Evolutionary conservation across 2,888 invertebrate genomes (phyloP).

Genomic region (Catocala nupta): DNA sequence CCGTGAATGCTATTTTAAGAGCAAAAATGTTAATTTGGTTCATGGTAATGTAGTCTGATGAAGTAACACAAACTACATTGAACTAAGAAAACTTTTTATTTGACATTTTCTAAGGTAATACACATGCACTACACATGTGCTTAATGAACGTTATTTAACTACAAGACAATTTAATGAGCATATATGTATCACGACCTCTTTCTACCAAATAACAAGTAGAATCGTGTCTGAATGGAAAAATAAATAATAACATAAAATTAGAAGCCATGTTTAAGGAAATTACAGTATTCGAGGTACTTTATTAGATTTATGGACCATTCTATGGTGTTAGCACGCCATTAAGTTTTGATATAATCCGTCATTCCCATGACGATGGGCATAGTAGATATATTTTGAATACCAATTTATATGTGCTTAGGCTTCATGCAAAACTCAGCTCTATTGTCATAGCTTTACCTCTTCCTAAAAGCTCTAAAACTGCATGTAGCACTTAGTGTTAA

Average conservation of each 20-base stretch:
- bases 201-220: neutral
- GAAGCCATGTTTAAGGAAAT: constrained; percentile 46
- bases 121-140: neutral
- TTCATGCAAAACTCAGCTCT: neutral
- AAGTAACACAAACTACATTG: too few species aligned
- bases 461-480: neutral
- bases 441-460: neutral
- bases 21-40: too few species aligned
- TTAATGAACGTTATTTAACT: too few species aligned
- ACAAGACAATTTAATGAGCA: too few species aligned
- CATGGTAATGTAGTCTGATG: too few species aligned
- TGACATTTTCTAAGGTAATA: neutral
- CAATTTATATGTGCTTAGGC: neutral
- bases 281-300: constrained; percentile 56
- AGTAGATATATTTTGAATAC: constrained; percentile 10
- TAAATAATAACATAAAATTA: constrained; percentile 42
- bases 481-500: neutral
- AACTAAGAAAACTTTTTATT: too few species aligned
- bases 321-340: constrained; percentile 58
- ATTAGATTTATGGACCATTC: constrained; percentile 60
- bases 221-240: constrained; percentile 27
- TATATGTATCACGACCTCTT: neutral
- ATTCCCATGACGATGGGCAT: constrained; percentile 49
- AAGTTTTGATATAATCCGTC: constrained; percentile 51
- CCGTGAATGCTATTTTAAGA: too few species aligned